Base-by-base conservation (phyloP, 2,888 invertebrate genomes). In the Apotomis turbidana region DNA sequence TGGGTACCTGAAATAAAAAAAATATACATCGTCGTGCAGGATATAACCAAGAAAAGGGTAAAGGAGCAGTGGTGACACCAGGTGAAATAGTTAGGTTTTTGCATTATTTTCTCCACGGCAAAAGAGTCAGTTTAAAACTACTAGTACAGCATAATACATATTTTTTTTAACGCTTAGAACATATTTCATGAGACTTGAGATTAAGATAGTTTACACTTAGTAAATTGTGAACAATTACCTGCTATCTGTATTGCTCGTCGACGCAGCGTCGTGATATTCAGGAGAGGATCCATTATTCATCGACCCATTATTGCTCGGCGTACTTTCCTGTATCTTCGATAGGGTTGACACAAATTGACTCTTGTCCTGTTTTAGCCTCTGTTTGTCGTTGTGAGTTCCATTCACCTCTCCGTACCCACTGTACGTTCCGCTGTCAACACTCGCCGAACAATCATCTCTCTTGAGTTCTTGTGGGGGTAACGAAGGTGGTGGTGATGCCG, bases 251-350 rank as follows among this genome's bases (percentile, higher is more conserved):
- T 86, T 87, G 79, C 84, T 88, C 52, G 88, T 85, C 4, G 89
- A 85, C 8, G 87, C 79, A 49, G 90, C 91, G 61, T 91, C 90
- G 76, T 83, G 85, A 70, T 78, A 83, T 59, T 86, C 85, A 13
- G 89, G 86, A 10, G 87, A 80, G 4, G 93, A 87, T 58, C 94
- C 95, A 78, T 94, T 94, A 73, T 85, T 90, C 55, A 93, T 77
- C 0, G 87, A 86, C 41, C 90, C 90, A 69, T 83, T 77, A 76
- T 91, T 90, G 75, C 87, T 80, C 4, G 94, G 91, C 68, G 94
- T 89, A 72, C 94, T 95, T 81, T 95, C 96, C 75, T 95, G 95
- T 86, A 96, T 96, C 80, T 95, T 94, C 54, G 95, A 94, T 67
- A 95, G 82, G 0, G 95, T 95, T 63, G 95, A 92, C 49, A 95